These are phyloP conservation scores for Ciconia boyciana DNA, from an alignment of 2,113 vertebrate genomes.

Conservation along the genomic window DNA sequence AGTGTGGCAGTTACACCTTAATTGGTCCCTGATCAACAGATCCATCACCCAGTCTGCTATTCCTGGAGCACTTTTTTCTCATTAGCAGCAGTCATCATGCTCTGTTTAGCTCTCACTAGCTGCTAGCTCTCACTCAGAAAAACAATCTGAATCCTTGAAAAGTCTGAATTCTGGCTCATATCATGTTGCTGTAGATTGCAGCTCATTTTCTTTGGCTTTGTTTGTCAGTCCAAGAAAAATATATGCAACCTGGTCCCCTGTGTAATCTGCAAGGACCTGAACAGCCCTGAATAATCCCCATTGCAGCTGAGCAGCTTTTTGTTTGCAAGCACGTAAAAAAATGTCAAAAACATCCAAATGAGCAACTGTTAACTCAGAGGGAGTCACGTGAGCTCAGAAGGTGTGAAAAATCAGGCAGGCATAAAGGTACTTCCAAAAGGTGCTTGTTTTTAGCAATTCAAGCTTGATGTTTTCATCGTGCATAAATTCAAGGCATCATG, in stretches of 20 bases:
- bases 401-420: background rate
- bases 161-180: background rate
- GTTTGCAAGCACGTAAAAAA: background rate
- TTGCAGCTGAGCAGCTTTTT: background rate
- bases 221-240: background rate
- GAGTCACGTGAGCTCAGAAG: background rate
- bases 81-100: constrained; percentile 14
- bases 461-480: background rate
- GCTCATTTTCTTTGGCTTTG: background rate
- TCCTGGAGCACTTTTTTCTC: constrained; percentile 19
- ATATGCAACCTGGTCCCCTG: background rate
- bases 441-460: background rate
- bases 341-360: background rate
- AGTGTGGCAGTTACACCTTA: background rate
- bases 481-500: background rate
- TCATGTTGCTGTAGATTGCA: background rate
- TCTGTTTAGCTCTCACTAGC: constrained; percentile 32
- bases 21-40: constrained; percentile 43
- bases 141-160: background rate
- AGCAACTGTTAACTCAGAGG: background rate
- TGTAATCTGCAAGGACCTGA: background rate
- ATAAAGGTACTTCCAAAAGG: background rate
- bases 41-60: background rate
- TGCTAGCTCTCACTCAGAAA: background rate
- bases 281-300: background rate